These are phyloP conservation scores for Chitala chitala DNA, from an alignment of 2,113 vertebrate genomes.

Conservation along the genomic window DNA sequence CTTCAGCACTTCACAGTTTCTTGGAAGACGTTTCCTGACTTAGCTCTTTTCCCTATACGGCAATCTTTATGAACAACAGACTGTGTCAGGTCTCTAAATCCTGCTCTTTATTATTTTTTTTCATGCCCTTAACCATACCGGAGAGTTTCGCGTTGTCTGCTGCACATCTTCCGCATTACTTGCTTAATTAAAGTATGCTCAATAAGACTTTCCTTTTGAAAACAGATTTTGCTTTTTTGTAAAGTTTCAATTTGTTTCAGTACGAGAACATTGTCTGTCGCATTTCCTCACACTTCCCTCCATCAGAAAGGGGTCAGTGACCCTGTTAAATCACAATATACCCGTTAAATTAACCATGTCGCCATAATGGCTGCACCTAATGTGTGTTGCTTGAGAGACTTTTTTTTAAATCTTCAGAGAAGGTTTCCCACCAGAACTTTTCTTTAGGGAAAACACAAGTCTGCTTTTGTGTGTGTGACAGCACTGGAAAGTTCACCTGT, in stretches of 20 bases:
- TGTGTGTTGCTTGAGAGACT: no score
- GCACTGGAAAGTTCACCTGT: neutral
- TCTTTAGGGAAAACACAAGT: no score
- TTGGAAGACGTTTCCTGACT: neutral
- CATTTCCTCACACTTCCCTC: slow-evolving; percentile 10
- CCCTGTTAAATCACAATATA: slow-evolving; percentile 8
- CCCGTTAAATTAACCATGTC: slow-evolving; percentile 2
- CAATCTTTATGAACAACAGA: neutral
- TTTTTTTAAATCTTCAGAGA: no score
- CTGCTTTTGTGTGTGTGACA: no score
- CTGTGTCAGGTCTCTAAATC: neutral
- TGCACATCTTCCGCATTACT: no score
- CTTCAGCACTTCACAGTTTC: no score
- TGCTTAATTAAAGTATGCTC: no score
- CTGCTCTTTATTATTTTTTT: no score
- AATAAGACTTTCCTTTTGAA: no score
- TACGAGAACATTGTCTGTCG: neutral
- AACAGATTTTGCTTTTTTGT: neutral
- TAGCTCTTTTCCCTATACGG: neutral
- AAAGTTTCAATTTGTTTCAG: neutral
- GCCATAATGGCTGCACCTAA: neutral
- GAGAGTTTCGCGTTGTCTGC: no score
- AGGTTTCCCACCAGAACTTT: no score
- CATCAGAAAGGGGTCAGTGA: slow-evolving; percentile 12
- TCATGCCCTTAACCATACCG: no score